Evolutionary conservation across 2,888 invertebrate species (phyloP).

Genomic region (Mimumesa dahlbomi): DNA sequence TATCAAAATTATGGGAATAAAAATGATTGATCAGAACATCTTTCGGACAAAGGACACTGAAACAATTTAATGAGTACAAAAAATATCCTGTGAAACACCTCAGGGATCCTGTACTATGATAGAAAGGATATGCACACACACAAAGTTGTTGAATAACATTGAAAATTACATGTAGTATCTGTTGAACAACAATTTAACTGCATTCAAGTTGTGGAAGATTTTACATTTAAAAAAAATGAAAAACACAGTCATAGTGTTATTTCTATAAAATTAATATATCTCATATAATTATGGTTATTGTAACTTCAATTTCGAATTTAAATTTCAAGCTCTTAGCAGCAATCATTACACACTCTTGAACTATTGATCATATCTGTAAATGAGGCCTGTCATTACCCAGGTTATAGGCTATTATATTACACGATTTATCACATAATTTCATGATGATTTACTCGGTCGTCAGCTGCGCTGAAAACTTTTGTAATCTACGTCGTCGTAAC

Average conservation of each 20-base stretch:
- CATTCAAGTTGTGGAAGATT: conserved; percentile 16
- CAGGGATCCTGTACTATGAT: conserved; percentile 3
- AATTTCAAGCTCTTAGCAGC: conserved; percentile 46
- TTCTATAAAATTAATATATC: conserved; percentile 35
- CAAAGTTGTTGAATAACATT: conserved; percentile 13
- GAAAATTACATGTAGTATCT: conserved; percentile 3
- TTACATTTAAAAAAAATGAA: conserved; percentile 27
- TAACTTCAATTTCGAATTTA: conserved; percentile 35
- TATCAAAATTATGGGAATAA: conserved; percentile 26
- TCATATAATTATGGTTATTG: conserved; percentile 29
- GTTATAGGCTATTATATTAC: conserved; percentile 55
- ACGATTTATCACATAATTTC: conserved; percentile 56
- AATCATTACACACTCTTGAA: conserved; percentile 36
- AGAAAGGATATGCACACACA: conserved; percentile 4
- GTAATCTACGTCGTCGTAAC: conserved; percentile 88
- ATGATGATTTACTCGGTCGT: conserved; percentile 58
- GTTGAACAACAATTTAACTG: conserved; percentile 15
- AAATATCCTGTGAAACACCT: conserved; percentile 14
- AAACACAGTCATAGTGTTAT: conserved; percentile 30
- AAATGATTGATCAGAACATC: conserved; percentile 2
- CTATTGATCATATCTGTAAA: conserved; percentile 47
- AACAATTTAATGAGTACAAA: conserved; percentile 41
- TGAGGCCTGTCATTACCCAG: conserved; percentile 53
- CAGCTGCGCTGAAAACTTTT: conserved; percentile 83
- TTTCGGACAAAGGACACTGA: conserved; percentile 22